Percentiles rank a stretch among this genome's conserved stretches.
phyloP scores from a whole-genome alignment of 2,797 vertebrate species.

The Gallinago solitaria region DNA sequence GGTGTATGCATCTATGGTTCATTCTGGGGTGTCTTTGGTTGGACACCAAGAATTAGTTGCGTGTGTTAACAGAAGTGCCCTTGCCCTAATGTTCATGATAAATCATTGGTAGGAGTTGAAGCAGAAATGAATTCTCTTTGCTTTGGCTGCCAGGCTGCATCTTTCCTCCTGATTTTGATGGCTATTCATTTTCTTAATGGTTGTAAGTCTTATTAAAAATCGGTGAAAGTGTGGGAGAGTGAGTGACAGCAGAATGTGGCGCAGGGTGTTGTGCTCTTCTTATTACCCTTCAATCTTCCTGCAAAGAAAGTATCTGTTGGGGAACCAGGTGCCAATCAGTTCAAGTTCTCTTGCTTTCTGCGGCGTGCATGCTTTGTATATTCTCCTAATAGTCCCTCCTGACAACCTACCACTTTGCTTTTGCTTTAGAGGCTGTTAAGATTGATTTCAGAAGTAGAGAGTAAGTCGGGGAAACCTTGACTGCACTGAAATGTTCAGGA shows the following conservation, averaged over 20 bases:
- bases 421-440: constrained; percentile 10
- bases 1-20: neutral
- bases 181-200: neutral
- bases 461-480: constrained; percentile 15
- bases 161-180: neutral
- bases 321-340: constrained; percentile 32
- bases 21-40: neutral
- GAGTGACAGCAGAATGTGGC: neutral
- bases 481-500: neutral
- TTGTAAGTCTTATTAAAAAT: constrained; percentile 31
- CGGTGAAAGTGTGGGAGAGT: neutral
- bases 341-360: constrained; percentile 17
- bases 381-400: constrained; percentile 12
- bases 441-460: constrained; percentile 13
- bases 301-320: neutral
- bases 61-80: neutral
- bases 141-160: neutral
- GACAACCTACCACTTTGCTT: constrained; percentile 17
- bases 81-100: neutral
- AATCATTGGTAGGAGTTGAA: neutral
- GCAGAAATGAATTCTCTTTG: neutral
- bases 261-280: neutral
- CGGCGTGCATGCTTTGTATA: neutral
- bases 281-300: neutral
- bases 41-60: neutral